Conservation (phyloP, 2,797 vertebrate species). For the Acipenser oxyrinchus region DNA sequence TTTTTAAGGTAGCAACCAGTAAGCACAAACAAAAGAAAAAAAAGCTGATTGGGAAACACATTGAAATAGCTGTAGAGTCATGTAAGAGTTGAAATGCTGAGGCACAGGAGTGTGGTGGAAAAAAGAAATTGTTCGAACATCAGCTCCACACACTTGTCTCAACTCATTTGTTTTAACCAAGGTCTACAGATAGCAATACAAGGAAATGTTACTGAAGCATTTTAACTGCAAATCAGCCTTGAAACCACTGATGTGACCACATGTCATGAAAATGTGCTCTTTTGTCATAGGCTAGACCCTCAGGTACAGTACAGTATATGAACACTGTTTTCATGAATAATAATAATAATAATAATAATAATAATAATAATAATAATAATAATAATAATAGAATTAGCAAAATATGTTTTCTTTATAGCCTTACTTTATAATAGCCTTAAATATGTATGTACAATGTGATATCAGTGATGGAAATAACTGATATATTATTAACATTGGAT, state of each 20-base stretch:
- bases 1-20: no score
- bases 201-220: constrained; percentile 70
- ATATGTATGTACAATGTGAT: no score
- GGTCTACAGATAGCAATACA: constrained; percentile 76
- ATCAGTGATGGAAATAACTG: no score
- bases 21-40: no score
- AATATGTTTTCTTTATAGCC: no score
- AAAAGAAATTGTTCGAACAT: constrained; percentile 66
- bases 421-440: no score
- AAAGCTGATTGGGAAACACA: no score
- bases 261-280: constrained; percentile 68
- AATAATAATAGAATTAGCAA: neutral
- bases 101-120: constrained; percentile 44
- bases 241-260: constrained; percentile 66
- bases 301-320: constrained; percentile 45
- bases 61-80: no score
- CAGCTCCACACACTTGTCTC: constrained; percentile 56
- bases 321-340: constrained; percentile 31
- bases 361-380: constrained; percentile 42
- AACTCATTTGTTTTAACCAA: constrained; percentile 75
- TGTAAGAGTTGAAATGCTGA: constrained; percentile 63
- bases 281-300: constrained; percentile 57
- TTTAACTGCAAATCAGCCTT: constrained; percentile 66
- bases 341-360: no score
- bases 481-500: no score